Evolutionary conservation across 1,140 invertebrate genomes (phyloP).

Genomic region (Centruroides sculpturatus): DNA sequence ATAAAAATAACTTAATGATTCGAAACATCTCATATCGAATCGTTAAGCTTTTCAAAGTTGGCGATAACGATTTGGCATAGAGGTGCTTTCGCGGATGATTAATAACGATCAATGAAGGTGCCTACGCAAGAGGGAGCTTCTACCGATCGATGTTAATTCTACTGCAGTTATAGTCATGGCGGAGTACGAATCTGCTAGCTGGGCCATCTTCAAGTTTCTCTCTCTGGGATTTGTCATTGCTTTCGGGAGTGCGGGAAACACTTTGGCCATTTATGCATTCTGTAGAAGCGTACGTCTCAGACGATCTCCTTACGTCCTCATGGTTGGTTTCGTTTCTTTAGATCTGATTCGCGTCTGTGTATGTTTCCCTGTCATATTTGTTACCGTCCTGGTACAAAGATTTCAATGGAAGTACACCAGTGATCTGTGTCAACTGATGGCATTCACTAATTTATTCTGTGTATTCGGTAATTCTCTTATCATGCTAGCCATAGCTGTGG

Average conservation of each 20-base stretch:
- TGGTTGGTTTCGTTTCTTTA: constrained; percentile 5
- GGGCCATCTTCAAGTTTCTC: constrained; percentile 8
- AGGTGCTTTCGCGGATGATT: too few species aligned
- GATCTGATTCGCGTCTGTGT: constrained; percentile 5
- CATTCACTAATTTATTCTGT: constrained; percentile 7
- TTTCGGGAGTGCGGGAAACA: constrained; percentile 5
- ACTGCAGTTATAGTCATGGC: too few species aligned
- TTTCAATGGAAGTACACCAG: not conserved
- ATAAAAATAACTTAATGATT: too few species aligned
- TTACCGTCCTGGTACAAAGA: constrained; percentile 2
- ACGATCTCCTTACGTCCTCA: constrained; percentile 6
- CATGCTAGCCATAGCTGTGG: constrained; percentile 8
- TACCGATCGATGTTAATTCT: too few species aligned
- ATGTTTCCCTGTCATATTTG: constrained; percentile 8
- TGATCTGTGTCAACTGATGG: constrained; percentile 4
- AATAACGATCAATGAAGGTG: too few species aligned
- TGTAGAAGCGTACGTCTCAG: not conserved
- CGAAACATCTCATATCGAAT: too few species aligned
- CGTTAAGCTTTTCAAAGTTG: too few species aligned
- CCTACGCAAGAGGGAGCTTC: too few species aligned
- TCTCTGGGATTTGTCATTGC: constrained; percentile 11
- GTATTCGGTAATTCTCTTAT: constrained; percentile 8
- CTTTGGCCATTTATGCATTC: constrained; percentile 10
- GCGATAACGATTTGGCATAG: too few species aligned
- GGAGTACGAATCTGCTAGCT: not conserved